Evolutionary conservation across 1,140 invertebrate species (phyloP), one percentile per base, ranked within the genome.

Genomic region (Neodiprion lecontei): DNA sequence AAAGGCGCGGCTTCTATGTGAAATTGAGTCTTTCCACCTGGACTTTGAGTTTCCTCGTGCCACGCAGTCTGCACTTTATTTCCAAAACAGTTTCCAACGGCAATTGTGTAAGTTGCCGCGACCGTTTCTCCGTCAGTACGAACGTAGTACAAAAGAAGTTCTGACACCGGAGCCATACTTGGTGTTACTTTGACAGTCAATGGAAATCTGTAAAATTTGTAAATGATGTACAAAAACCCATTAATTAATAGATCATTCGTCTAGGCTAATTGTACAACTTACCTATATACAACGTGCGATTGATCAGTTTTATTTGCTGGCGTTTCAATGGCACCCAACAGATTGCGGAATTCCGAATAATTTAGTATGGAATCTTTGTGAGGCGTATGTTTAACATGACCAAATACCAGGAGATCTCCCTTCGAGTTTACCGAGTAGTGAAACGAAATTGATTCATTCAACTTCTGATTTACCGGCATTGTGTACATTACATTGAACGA

Each of bases 101-200:
- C 80, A 65, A 91, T 87, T 1, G 88, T 87, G 48, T 89, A 88
- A 1, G 83, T 87, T 48, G 91, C 87, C 1, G 91, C 89, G 0
- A 96, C 92, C 0, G 92, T 91, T 82, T 96, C 95, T 0, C 93
- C 92, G 53, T 93, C 91, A 11, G 91, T 88, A 9, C 93, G 92
- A 11, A 95, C 91, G 85, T 95, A 95, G 81, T 95, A 96, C 5
- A 95, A 91, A 1, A 96, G 85, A 0, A 96, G 87, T 79, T 93
- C 92, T 67, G 92, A 93, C 0, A 93, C 88, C 0, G 93, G 93
- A 1, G 93, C 93, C 93, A 94, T 94, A 70, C 91, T 91, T n/a
- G 93, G 89, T 72, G 91, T 90, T 72, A 93, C 90, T 76, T 85
- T 88, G 1, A 87, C 87, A 53, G 83, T 88, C 11, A 88, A 75